A percentile compares a stretch with the other conserved stretches of the same genome.
These are phyloP conservation scores for Moxostoma hubbsi DNA, from an alignment of 2,797 vertebrate genomes.

Conservation along the genomic window DNA sequence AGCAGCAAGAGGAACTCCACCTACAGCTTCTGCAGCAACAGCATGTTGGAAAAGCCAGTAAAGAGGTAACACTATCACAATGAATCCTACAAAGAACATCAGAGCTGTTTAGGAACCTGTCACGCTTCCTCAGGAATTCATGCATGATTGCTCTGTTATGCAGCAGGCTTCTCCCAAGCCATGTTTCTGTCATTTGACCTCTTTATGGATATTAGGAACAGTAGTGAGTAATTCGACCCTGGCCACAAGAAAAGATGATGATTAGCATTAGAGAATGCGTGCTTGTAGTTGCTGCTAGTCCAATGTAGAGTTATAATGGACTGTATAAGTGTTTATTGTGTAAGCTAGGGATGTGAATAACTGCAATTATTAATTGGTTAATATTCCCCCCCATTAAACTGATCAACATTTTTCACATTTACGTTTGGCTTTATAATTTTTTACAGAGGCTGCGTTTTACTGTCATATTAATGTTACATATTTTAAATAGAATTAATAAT, in stretches of 20 bases:
- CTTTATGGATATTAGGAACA: neutral
- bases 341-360: too few relatives aligned
- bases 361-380: too few relatives aligned
- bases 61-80: conserved; percentile 85
- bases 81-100: neutral
- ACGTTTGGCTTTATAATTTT: too few relatives aligned
- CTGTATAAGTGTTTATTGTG: too few relatives aligned
- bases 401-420: too few relatives aligned
- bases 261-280: neutral
- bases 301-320: too few relatives aligned
- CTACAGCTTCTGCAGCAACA: conserved; percentile 98
- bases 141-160: neutral
- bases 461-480: too few relatives aligned
- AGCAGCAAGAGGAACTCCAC: conserved; percentile 98
- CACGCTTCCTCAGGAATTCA: neutral
- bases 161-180: neutral
- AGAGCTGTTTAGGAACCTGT: neutral
- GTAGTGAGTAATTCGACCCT: neutral
- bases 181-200: neutral
- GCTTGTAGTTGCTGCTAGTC: too few relatives aligned
- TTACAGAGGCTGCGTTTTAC: too few relatives aligned
- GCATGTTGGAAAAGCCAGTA: conserved; percentile 93
- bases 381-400: too few relatives aligned
- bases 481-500: too few relatives aligned
- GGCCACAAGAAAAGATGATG: neutral